These are phyloP conservation scores for Apocrypta bakeri DNA, from an alignment of 1,140 invertebrate species.

Conservation along the genomic window DNA sequence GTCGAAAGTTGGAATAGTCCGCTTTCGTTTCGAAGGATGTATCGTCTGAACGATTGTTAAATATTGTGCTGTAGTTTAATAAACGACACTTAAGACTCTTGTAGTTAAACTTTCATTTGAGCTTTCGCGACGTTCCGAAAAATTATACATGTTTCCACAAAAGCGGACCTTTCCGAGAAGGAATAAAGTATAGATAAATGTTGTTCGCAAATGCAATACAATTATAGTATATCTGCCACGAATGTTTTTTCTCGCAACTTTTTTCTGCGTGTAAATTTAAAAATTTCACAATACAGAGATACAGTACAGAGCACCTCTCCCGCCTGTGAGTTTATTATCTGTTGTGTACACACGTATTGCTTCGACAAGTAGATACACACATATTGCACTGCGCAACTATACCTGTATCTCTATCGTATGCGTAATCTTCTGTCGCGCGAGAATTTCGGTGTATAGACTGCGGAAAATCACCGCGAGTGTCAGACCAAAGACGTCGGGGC, in stretches of 20 bases:
- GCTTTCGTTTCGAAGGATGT: no score
- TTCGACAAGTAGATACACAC: not conserved
- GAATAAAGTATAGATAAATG: no score
- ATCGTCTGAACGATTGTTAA: no score
- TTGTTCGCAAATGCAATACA: no score
- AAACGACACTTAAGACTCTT: no score
- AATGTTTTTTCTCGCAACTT: not conserved
- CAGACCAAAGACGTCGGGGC: constrained; percentile 28
- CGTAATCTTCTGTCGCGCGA: not conserved
- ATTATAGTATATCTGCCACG: no score
- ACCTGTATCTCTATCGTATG: constrained; percentile 10
- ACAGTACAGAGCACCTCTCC: not conserved
- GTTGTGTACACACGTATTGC: not conserved
- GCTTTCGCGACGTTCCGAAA: no score
- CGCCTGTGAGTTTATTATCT: constrained; percentile 2
- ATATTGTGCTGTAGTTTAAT: no score
- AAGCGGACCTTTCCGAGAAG: no score
- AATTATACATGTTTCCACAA: no score
- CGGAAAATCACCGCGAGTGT: constrained; percentile 12
- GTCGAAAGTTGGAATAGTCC: no score
- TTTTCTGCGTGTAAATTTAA: constrained; percentile 26
- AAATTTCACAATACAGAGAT: not conserved
- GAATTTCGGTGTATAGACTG: constrained; percentile 3
- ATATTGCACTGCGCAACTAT: not conserved
- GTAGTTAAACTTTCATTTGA: no score